A percentile compares a stretch with the other conserved stretches of the same genome.
Evolutionary conservation across 2,113 vertebrate genomes (phyloP).

Genomic region (Vidua chalybeata): DNA sequence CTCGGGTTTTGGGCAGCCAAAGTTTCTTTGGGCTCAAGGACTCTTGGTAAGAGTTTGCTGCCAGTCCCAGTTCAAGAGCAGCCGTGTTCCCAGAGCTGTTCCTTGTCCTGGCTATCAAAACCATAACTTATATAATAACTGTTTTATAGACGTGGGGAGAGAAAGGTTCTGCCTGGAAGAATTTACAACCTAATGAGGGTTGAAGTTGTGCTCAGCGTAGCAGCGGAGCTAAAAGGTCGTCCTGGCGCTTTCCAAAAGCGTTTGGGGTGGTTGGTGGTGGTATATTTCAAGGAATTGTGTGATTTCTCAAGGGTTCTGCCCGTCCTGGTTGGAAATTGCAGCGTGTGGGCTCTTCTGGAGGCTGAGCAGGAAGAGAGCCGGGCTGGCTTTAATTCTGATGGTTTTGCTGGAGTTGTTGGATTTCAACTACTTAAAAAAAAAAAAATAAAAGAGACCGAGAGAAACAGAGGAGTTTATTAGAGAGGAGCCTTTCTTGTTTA

Average conservation of each 20-base stretch:
- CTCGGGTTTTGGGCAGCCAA: background rate
- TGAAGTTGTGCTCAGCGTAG: background rate
- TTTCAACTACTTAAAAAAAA: background rate
- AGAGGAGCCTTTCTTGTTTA: constrained; percentile 31
- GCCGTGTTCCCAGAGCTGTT: background rate
- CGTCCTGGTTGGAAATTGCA: background rate
- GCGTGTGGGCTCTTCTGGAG: background rate
- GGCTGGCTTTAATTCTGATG: background rate
- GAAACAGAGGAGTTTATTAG: constrained; percentile 21
- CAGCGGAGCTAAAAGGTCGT: constrained; percentile 3
- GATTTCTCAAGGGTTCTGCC: background rate
- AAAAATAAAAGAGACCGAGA: background rate
- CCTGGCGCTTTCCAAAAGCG: background rate
- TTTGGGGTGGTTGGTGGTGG: background rate
- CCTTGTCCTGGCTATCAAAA: background rate
- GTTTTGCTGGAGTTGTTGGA: background rate
- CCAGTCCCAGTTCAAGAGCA: background rate
- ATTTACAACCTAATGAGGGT: constrained; percentile 32
- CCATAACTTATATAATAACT: background rate
- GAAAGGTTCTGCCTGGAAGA: background rate
- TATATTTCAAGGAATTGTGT: background rate
- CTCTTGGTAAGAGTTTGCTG: background rate
- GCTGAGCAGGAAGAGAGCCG: background rate
- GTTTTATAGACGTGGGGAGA: background rate
- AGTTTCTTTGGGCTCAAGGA: background rate